Conservation (phyloP, 2,113 vertebrate genomes). For the Pan paniscus region DNA sequence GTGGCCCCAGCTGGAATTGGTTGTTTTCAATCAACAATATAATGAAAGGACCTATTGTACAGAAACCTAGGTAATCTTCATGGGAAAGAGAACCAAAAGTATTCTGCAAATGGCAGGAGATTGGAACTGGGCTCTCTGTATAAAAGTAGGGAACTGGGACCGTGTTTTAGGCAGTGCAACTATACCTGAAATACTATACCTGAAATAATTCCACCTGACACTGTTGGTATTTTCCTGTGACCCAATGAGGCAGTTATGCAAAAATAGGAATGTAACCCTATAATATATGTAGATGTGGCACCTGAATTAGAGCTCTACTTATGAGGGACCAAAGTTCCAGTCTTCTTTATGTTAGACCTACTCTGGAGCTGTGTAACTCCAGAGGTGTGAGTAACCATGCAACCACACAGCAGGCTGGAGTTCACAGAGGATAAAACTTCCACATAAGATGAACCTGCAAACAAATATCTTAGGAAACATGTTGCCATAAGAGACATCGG, state of each 20-base stretch:
- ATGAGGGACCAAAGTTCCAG: neutral
- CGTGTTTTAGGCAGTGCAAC: conserved; percentile 1
- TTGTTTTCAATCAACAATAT: neutral
- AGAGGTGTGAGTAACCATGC: neutral
- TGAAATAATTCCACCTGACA: neutral
- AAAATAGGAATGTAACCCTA: neutral
- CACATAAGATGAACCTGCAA: neutral
- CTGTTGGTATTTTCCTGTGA: conserved; percentile 24
- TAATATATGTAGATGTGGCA: neutral
- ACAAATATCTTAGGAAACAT: neutral
- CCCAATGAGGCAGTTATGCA: neutral
- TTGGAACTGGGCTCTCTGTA: neutral
- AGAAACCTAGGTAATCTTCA: neutral
- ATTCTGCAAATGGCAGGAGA: neutral
- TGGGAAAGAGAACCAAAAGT: neutral
- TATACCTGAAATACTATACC: neutral
- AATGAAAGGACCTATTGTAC: neutral
- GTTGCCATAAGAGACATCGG: neutral
- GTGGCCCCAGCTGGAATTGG: neutral
- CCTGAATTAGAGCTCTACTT: conserved; percentile 2
- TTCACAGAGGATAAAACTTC: neutral
- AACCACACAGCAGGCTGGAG: neutral
- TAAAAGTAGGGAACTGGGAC: neutral
- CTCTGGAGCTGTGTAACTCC: neutral
- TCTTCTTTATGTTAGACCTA: conserved; percentile 7